Evolutionary conservation across 1,140 invertebrate species (phyloP).

Genomic region (Drosophila eugracilis): DNA sequence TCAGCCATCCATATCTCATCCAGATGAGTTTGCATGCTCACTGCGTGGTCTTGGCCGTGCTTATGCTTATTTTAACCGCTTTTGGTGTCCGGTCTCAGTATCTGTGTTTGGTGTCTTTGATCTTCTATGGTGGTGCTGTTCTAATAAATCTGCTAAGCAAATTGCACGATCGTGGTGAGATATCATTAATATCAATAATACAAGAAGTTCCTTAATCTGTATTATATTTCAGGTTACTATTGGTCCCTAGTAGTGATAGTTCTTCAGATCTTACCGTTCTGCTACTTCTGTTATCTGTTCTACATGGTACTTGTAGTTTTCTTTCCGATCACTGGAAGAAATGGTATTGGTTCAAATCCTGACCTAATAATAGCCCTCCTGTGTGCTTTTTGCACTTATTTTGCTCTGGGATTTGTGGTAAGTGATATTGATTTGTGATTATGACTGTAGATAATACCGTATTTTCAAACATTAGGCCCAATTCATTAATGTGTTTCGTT

Average conservation of each 20-base stretch:
- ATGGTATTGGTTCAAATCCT: conserved; percentile 87
- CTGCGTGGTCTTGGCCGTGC: conserved; percentile 41
- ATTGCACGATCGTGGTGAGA: conserved; percentile 70
- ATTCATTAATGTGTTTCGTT: conserved; percentile 68
- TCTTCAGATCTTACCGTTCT: conserved; percentile 77
- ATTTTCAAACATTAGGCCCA: conserved; percentile 41
- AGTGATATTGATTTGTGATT: neutral
- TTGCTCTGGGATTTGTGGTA: conserved; percentile 71
- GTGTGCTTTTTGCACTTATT: conserved; percentile 83
- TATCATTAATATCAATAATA: no score
- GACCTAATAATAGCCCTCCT: conserved; percentile 86
- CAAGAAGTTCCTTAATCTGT: neutral
- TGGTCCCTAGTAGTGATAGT: conserved; percentile 87
- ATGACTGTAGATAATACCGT: no score
- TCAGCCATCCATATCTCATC: conserved; percentile 40
- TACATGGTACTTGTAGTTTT: conserved; percentile 88
- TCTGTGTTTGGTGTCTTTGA: conserved; percentile 54
- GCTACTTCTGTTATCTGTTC: conserved; percentile 87
- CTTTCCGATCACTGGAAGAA: conserved; percentile 89
- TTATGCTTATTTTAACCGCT: conserved; percentile 37
- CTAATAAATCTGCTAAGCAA: conserved; percentile 62
- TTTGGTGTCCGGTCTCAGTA: conserved; percentile 57
- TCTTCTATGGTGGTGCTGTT: conserved; percentile 66
- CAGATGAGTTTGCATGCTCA: conserved; percentile 66
- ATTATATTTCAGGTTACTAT: conserved; percentile 83